Percentiles rank a stretch among this genome's conserved stretches.
Conservation (phyloP, 2,888 invertebrate species). For the Eutolmus rufibarbis region DNA sequence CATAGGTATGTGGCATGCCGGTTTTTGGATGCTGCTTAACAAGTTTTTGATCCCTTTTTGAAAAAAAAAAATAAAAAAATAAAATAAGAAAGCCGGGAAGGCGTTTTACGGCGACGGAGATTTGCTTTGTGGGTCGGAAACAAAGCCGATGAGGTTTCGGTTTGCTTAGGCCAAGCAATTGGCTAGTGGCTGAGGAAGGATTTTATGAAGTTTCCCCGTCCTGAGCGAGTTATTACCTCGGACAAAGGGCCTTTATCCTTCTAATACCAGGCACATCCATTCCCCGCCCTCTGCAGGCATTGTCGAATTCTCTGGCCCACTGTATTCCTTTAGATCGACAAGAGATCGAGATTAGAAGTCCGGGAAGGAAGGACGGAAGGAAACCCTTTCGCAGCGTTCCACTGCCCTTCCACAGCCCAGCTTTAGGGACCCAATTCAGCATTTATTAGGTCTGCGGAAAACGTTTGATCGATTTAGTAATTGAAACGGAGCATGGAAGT, state of each 20-base stretch:
- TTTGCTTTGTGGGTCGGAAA: neutral
- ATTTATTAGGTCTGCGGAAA: neutral
- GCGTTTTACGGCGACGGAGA: neutral
- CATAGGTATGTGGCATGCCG: neutral
- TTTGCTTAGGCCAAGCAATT: neutral
- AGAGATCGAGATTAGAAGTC: neutral
- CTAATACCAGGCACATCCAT: neutral
- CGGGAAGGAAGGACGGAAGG: neutral
- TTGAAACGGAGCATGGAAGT: constrained; percentile 1
- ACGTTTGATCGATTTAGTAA: constrained; percentile 18
- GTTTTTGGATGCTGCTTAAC: neutral
- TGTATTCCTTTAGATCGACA: neutral
- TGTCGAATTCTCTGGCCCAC: neutral
- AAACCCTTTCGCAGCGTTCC: neutral
- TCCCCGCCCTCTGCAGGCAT: neutral
- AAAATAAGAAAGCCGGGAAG: neutral
- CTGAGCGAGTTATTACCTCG: neutral
- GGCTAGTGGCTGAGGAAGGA: neutral
- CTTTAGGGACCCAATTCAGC: neutral
- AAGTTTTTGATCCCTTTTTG: neutral
- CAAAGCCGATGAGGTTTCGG: neutral
- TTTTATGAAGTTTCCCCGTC: neutral
- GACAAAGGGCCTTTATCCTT: neutral
- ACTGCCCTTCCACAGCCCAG: neutral
- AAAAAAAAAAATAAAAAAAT: neutral